Evolutionary conservation across 2,113 vertebrate genomes (phyloP), one percentile per base, ranked within the genome.

Genomic region (Carollia perspicillata): DNA sequence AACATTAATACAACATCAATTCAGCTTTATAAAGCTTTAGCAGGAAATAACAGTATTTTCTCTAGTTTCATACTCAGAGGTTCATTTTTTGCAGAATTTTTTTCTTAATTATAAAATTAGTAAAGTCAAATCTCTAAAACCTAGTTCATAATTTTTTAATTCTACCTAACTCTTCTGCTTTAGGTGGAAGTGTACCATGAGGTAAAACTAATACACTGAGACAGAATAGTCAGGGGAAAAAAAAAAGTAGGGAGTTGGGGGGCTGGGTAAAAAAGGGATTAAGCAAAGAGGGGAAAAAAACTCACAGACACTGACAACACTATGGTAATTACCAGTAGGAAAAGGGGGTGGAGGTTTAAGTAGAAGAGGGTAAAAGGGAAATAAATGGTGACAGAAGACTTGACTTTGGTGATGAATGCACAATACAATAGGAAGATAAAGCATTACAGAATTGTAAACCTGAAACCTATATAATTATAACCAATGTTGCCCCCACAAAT

Each of bases 21-120:
- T 92, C 9, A 49, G 53, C 26, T 60, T 90, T 60, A 53, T 65
- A 44, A 84, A 85, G 58, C 8, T 93, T 10, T 11, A 55, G 9
- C 23, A 92, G 55, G n/a, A 97, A 92, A 84, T n/a, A 92, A 58
- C 13, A 37, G 26, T 37, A 68, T 83, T 49, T 87, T 84, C 40
- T 51, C 26, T 30, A 68, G 60, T 68, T 90, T 80, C 66, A 77
- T 8, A 81, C 20, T 80, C 18, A 90, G 40, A 96, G 68, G 26
- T 63, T 78, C 40, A 88, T 35, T 72, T 85, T 40, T 79, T 55
- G n/a, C 55, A 65, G 55, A 87, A 89, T 78, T 53, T 30, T 1
- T 49, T 75, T 78, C 16, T 68, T 74, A 94, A 58, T 85, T 51
- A 75, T 63, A 84, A 89, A 83, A 77, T 40, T 66, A 79, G 33